Conservation (phyloP, 2,113 vertebrate species). For the Pangasianodon hypophthalmus region DNA sequence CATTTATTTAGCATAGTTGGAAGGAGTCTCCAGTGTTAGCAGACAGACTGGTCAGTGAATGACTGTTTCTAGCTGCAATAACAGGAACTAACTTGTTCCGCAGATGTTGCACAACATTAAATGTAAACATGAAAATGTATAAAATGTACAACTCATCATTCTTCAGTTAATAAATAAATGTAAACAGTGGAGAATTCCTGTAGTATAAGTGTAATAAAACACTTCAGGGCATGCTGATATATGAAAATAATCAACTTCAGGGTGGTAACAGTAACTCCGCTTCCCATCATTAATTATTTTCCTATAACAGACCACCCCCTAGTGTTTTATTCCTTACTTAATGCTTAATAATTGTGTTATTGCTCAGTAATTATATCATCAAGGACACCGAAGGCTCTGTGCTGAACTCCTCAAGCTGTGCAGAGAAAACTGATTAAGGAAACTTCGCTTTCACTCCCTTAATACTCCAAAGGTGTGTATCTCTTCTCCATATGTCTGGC, state of each 20-base stretch:
- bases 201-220: neutral
- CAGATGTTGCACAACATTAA: neutral
- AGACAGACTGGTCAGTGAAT: no score
- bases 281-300: neutral
- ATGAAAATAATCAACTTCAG: neutral
- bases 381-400: neutral
- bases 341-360: neutral
- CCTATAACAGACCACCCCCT: neutral
- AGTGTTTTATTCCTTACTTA: neutral
- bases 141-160: neutral
- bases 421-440: conserved; percentile 23
- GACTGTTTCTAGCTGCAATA: no score
- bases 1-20: neutral
- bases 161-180: neutral
- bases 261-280: neutral
- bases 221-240: neutral
- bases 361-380: neutral
- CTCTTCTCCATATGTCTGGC: conserved; percentile 43
- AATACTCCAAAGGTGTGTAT: conserved; percentile 47
- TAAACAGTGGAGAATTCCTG: neutral
- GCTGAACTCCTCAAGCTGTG: neutral
- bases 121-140: neutral
- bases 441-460: conserved; percentile 4
- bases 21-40: neutral
- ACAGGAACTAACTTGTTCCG: no score